Evolutionary conservation across 2,113 vertebrate genomes (phyloP).

Genomic region (Myotis lucifugus): DNA sequence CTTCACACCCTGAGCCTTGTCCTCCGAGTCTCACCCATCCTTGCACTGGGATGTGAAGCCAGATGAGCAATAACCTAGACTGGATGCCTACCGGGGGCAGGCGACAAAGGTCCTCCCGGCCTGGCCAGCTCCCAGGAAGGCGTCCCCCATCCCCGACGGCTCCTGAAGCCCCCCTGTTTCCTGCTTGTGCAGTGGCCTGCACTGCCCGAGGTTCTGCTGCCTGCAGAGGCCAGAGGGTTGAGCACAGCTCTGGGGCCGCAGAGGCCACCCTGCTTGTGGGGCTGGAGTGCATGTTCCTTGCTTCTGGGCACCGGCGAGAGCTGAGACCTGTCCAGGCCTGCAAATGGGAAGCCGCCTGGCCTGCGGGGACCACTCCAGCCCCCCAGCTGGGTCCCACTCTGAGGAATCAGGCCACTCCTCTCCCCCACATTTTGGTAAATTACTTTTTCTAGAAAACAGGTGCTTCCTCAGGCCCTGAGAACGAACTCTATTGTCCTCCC

Average conservation of each 20-base stretch:
- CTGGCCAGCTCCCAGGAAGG: neutral
- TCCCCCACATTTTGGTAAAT: neutral
- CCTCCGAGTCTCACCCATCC: neutral
- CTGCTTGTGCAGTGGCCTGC: neutral
- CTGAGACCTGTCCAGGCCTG: neutral
- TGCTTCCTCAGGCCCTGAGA: slow-evolving; percentile 39
- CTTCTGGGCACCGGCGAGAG: neutral
- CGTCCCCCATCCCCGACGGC: too few species aligned
- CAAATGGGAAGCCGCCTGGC: too few species aligned
- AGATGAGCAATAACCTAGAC: neutral
- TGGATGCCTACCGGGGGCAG: neutral
- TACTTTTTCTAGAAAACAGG: slow-evolving; percentile 43
- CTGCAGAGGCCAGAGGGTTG: neutral
- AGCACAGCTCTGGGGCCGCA: neutral
- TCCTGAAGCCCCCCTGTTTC: neutral
- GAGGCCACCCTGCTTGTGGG: neutral
- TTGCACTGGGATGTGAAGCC: neutral
- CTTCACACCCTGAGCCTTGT: neutral
- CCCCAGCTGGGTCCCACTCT: neutral
- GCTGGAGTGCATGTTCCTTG: neutral
- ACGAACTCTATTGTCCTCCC: neutral
- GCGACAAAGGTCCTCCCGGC: neutral
- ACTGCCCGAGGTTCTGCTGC: neutral
- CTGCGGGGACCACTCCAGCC: neutral
- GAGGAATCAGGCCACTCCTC: neutral